phyloP scores from a whole-genome alignment of 2,888 invertebrate genomes.

The Hirtodrosophila trivittata region DNA sequence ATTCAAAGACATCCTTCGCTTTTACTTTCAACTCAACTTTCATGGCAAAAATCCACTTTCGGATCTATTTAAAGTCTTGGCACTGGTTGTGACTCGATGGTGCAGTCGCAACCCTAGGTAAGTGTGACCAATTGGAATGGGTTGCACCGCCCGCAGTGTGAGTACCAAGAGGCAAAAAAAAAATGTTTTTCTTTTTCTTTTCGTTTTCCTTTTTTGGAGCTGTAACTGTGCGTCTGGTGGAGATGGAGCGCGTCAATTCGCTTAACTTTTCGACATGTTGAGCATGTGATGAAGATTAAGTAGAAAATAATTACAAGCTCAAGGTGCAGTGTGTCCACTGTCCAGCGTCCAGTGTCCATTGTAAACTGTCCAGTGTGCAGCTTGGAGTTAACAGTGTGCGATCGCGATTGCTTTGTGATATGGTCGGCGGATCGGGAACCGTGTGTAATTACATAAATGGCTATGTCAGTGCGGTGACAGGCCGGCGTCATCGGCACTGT shows the following conservation, averaged over 20 bases:
- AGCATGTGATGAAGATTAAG: conserved; percentile 80
- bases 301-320: conserved; percentile 79
- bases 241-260: conserved; percentile 66
- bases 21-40: not conserved
- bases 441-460: conserved; percentile 74
- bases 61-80: not conserved
- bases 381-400: conserved; percentile 1
- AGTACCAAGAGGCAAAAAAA: conserved; percentile 6
- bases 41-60: not conserved
- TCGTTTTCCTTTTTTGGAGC: not conserved
- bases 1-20: not conserved
- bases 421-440: conserved; percentile 22
- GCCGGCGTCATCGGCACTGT: conserved; percentile 68
- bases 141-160: conserved; percentile 33
- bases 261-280: conserved; percentile 79
- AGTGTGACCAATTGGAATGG: conserved; percentile 36
- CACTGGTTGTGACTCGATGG: not conserved
- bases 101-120: conserved; percentile 14
- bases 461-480: conserved; percentile 77
- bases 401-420: conserved; percentile 64
- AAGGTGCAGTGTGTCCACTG: conserved; percentile 4
- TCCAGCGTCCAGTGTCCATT: no score
- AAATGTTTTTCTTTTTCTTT: conserved; percentile 6
- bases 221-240: conserved; percentile 3
- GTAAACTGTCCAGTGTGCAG: not conserved